Conservation (phyloP, 2,797 vertebrate species). For the Manis pentadactyla region DNA sequence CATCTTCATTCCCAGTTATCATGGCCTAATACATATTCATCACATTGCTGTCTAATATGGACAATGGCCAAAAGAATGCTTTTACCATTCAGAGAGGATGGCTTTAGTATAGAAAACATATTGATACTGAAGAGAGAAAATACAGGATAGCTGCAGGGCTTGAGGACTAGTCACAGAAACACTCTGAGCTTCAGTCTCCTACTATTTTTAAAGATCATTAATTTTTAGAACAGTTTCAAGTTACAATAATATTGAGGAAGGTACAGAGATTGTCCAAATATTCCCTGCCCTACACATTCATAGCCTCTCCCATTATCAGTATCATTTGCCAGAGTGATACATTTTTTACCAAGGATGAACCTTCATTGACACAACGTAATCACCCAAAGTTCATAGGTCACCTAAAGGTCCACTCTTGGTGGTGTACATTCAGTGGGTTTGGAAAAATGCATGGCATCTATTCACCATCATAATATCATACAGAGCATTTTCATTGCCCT, state of each 20-base stretch:
- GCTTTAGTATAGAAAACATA: background rate
- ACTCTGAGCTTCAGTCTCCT: background rate
- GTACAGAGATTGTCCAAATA: background rate
- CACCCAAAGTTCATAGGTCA: background rate
- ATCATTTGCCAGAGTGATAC: background rate
- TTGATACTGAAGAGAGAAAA: background rate
- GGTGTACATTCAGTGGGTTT: background rate
- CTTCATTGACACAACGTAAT: background rate
- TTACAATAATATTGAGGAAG: background rate
- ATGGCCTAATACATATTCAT: background rate
- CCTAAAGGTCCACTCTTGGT: background rate
- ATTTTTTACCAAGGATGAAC: background rate
- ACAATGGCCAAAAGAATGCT: background rate
- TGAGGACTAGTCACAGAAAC: background rate
- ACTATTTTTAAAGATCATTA: background rate
- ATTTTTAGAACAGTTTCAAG: background rate
- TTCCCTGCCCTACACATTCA: no score
- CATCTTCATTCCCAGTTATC: background rate
- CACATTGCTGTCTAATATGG: background rate
- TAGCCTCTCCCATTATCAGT: background rate
- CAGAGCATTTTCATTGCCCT: background rate
- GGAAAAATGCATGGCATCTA: background rate
- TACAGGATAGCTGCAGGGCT: background rate
- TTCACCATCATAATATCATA: background rate
- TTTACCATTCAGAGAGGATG: constrained; percentile 10